Evolutionary conservation across 2,888 invertebrate genomes (phyloP), one percentile per base, ranked within the genome.

Genomic region (Dione vanillae): DNA sequence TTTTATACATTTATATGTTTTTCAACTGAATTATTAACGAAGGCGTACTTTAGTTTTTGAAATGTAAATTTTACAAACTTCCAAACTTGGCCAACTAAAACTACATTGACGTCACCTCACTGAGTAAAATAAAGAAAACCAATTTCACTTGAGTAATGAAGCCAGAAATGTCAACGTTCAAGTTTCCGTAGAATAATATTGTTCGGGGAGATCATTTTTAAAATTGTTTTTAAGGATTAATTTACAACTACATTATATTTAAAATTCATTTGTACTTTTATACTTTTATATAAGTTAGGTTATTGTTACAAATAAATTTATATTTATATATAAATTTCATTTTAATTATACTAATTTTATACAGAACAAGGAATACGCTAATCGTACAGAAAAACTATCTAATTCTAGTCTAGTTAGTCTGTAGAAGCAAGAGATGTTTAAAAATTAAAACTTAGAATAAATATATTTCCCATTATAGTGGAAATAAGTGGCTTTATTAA

Each of bases 71-170:
- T 59, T 20, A 66, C n/a, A 61, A 70, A 70, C 68, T 72, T 67
- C 51, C 11, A 16, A 73, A 70, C 54, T 72, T 72, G 65, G 35
- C 45, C 61, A 59, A 68, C 67, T 56, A 20, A 52, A 72, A 74
- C 62, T 68, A 58, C 56, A 65, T 66, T 65, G 47, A 70, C 67
- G 67, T 67, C 70, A 70, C 67, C 65, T 56, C 45, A 41, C 61
- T 56, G 41, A 68, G 59, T 70, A 68, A 74, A 74, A 72, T 72
- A 74, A 74, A 70, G 70, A 74, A 70, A 72, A 68, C 72, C 72
- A 70, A 72, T 70, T 66, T 66, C 47, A 68, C 65, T 59, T 45
- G 65, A 70, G 72, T 66, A 67, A 70, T 68, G 68, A 67, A 69
- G 71, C 71, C 54, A 58, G 69, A 71, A 71, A 65, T 66, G 56